Base-by-base conservation (phyloP, 2,888 invertebrate genomes). In the Mythimna impura region DNA sequence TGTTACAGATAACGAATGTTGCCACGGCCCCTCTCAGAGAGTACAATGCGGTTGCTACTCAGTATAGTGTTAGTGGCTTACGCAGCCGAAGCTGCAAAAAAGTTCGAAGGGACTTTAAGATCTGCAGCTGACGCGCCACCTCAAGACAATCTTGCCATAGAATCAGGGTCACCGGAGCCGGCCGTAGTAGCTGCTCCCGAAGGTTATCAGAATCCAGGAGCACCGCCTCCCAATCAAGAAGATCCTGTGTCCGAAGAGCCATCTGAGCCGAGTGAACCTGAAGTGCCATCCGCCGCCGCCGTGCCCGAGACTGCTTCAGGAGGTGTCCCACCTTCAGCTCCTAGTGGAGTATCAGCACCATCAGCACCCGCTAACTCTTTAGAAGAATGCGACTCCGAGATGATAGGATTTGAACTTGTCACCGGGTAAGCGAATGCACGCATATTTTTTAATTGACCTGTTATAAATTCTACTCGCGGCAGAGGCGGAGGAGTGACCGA, bases 401-500 rank as follows among this genome's bases (percentile, higher is more conserved):
- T 98, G 97, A 97, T 98, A 88, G 98, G 98, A 86, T 99, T 99
- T 94, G 99, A 99, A 96, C 97, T 99, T 91, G 97, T 99, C 89
- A 99, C 99, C 84, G 99, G 98, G 97, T 97, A 95, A 96, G 94
- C 25, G 22, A 64, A 79, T 75, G 76, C 40, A 40, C 70, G 66
- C 57, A 50, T 71, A 60, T 71, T 69, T 52, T 80, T 72, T 78
- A 81, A 80, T 72, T 69, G 54, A 60, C 70, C 50, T 71, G 36
- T 71, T 68, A 80, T 81, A 77, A 81, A 67, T 77, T 78, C 73
- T 73, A 71, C 71, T 73, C 22, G 65, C 69, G 65, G 73, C 79
- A 81, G 86, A 84, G 83, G 82, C 81, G 79, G 87, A 83, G 88
- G 84, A 87, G 79, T 91, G 89, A 86, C 88, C 87, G 89, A 89